These are phyloP conservation scores for Pantherophis alleghaniensis DNA, from an alignment of 2,797 vertebrate genomes.

Conservation along the genomic window DNA sequence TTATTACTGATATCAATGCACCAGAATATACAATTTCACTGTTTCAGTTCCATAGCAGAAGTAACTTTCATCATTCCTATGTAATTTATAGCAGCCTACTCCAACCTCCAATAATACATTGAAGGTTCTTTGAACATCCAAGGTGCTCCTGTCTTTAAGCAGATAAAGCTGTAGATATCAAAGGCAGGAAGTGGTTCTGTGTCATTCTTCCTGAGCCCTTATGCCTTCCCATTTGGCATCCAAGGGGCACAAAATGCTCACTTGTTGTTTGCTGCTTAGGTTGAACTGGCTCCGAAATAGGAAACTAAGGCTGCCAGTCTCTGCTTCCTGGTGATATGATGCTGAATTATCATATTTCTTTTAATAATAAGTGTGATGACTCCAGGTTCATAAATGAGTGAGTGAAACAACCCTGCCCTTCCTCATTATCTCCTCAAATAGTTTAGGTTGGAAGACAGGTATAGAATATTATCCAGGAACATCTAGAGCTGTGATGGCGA, in stretches of 20 bases:
- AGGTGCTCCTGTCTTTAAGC: neutral
- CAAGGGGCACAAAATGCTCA: neutral
- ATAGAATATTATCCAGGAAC: neutral
- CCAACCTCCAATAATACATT: neutral
- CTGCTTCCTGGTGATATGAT: neutral
- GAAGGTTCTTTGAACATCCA: neutral
- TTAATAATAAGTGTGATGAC: neutral
- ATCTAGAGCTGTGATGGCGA: neutral
- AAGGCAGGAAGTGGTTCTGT: neutral
- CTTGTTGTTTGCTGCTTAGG: too few relatives aligned
- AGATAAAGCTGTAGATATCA: too few relatives aligned
- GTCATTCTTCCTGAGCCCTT: neutral
- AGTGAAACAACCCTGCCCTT: neutral
- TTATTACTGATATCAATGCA: constrained; percentile 19
- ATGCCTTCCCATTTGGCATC: neutral
- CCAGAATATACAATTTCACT: constrained; percentile 33
- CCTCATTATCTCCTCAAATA: neutral
- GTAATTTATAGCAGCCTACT: neutral
- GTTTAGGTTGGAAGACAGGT: neutral
- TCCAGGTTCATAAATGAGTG: neutral
- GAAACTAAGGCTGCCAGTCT: neutral
- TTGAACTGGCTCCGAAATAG: neutral
- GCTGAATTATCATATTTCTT: neutral
- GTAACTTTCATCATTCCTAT: neutral
- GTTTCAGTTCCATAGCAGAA: constrained; percentile 37